These are phyloP conservation scores for Ascidia mentula DNA, from an alignment of 23 tunicate species.

Conservation along the genomic window DNA sequence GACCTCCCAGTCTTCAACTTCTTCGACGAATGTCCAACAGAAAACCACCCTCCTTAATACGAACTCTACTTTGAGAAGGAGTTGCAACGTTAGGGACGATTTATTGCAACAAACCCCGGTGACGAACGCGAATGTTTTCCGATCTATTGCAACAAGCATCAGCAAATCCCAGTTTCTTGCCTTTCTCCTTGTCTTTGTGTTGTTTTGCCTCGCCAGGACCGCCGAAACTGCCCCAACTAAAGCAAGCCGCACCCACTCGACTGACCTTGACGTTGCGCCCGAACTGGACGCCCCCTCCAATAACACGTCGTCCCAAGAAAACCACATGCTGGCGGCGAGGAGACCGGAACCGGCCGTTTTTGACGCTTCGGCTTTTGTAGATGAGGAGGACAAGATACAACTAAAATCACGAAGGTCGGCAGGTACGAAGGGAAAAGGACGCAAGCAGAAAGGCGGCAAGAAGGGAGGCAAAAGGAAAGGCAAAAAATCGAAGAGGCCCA, in stretches of 20 bases:
- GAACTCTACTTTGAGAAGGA: not conserved
- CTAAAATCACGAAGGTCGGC: not conserved
- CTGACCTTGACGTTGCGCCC: not conserved
- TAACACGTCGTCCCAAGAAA: not conserved
- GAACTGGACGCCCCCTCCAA: not conserved
- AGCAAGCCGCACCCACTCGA: not conserved
- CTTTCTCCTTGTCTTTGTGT: not conserved
- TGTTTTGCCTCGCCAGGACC: not conserved
- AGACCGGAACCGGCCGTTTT: not conserved
- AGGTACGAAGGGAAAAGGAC: not conserved
- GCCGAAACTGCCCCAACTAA: conserved; percentile 1
- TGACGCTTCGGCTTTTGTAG: not conserved
- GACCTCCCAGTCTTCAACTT: not conserved
- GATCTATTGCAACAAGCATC: not conserved
- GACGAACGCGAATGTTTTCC: too few relatives aligned
- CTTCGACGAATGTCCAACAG: too few relatives aligned
- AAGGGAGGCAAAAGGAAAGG: not conserved
- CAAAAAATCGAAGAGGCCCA: not conserved
- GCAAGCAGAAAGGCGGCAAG: not conserved
- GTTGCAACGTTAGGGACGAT: not conserved
- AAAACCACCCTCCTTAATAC: not conserved
- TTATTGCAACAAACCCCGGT: not conserved
- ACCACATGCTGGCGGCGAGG: not conserved
- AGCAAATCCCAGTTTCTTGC: not conserved
- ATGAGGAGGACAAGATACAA: not conserved